Evolutionary conservation across 2,113 vertebrate species (phyloP).

Genomic region (Probosciger aterrimus): DNA sequence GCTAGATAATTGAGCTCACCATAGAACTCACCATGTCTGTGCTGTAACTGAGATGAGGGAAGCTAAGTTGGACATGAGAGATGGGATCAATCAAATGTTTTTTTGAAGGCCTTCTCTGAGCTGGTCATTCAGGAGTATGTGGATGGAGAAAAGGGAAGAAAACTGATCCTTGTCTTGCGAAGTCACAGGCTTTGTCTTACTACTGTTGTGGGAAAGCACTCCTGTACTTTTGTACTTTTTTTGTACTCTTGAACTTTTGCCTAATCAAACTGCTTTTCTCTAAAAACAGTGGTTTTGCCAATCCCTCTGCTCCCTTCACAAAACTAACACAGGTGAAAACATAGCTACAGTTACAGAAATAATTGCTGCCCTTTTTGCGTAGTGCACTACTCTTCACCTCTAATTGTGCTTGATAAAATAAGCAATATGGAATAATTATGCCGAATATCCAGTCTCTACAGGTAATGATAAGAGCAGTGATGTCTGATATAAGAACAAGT

Average conservation of each 20-base stretch:
- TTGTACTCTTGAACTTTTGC: background rate
- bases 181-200: background rate
- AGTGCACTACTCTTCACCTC: background rate
- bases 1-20: background rate
- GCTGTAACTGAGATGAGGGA: background rate
- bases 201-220: background rate
- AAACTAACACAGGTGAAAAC: background rate
- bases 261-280: background rate
- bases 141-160: background rate
- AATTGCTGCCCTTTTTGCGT: background rate
- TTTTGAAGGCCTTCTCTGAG: background rate
- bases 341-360: background rate
- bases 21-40: background rate
- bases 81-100: background rate
- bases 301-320: background rate
- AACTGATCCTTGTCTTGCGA: background rate
- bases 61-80: background rate
- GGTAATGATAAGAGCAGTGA: background rate
- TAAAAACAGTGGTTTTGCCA: background rate
- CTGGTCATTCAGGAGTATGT: background rate
- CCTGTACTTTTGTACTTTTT: too few relatives aligned
- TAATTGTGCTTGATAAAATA: background rate
- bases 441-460: background rate
- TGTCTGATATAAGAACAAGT: background rate
- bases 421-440: background rate